phyloP scores from a whole-genome alignment of 2,113 vertebrate genomes.

The Trichomycterus rosablanca region DNA sequence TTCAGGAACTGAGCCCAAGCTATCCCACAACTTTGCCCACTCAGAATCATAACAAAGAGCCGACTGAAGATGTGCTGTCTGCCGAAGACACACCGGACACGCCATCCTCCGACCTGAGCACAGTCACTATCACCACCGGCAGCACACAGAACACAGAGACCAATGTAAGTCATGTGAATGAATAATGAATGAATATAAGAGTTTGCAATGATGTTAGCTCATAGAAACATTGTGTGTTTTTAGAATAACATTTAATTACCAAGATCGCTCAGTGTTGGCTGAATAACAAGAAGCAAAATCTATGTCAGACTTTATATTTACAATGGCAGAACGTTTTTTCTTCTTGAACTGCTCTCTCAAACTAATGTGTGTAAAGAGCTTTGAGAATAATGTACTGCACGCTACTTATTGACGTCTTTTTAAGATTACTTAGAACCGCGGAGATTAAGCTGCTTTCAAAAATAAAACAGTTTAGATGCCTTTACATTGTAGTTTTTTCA shows the following conservation, averaged over 20 bases:
- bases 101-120: slow-evolving; percentile 85
- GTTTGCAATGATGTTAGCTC: not conserved
- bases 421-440: too few species aligned
- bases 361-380: too few species aligned
- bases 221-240: not conserved
- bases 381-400: too few species aligned
- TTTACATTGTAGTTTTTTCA: too few species aligned
- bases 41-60: slow-evolving; percentile 80
- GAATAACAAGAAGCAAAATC: not conserved
- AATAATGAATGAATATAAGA: not conserved
- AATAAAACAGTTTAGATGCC: too few species aligned
- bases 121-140: slow-evolving; percentile 85
- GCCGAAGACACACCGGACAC: slow-evolving; percentile 84
- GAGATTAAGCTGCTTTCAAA: too few species aligned
- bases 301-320: not conserved
- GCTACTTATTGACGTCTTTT: too few species aligned
- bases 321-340: too few species aligned
- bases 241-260: slow-evolving; percentile 1
- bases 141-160: slow-evolving; percentile 86
- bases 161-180: slow-evolving; percentile 59
- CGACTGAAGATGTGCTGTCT: slow-evolving; percentile 71
- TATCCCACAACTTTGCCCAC: slow-evolving; percentile 78
- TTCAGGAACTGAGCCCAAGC: slow-evolving; percentile 85
- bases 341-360: too few species aligned
- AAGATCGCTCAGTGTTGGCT: not conserved